Percentiles rank a stretch among this genome's conserved stretches.
phyloP scores from a whole-genome alignment of 2,888 invertebrate species.

The Ophioninae sp. region DNA sequence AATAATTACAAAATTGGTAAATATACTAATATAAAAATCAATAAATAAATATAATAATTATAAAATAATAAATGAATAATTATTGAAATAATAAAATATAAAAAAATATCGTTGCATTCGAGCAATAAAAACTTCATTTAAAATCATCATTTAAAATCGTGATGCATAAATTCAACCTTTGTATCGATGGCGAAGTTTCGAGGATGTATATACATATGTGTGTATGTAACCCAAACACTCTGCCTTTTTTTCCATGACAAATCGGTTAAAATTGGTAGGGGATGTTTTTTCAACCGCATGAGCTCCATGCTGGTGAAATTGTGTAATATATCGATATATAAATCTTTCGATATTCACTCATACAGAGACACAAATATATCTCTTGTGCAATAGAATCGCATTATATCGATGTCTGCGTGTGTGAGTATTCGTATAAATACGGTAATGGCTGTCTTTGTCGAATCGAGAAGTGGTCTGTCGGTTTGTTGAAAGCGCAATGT shows the following conservation, averaged over 20 bases:
- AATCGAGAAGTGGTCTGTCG: slow-evolving; percentile 43
- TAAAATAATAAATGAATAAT: too few relatives aligned
- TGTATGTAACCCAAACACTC: neutral
- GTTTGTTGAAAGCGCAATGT: slow-evolving; percentile 30
- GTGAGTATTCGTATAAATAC: slow-evolving; percentile 6
- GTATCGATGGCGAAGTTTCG: slow-evolving; percentile 51
- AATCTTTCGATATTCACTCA: neutral
- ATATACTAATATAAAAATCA: too few relatives aligned
- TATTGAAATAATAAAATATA: too few relatives aligned
- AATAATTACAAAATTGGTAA: too few relatives aligned
- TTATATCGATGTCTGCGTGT: neutral
- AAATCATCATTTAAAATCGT: neutral
- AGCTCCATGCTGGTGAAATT: slow-evolving; percentile 26
- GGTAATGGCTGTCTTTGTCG: slow-evolving; percentile 44
- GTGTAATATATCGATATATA: neutral
- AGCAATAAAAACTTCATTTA: too few relatives aligned
- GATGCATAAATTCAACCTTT: slow-evolving; percentile 24
- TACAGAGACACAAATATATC: neutral
- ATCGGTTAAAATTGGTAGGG: slow-evolving; percentile 52
- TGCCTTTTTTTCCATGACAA: slow-evolving; percentile 39
- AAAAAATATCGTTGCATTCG: too few relatives aligned
- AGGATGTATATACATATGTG: slow-evolving; percentile 15
- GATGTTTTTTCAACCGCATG: slow-evolving; percentile 31
- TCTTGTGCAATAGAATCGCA: slow-evolving; percentile 1
- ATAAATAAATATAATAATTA: too few relatives aligned